Conservation (phyloP, 2,797 vertebrate species). For the Myiotriccus ornatus region DNA sequence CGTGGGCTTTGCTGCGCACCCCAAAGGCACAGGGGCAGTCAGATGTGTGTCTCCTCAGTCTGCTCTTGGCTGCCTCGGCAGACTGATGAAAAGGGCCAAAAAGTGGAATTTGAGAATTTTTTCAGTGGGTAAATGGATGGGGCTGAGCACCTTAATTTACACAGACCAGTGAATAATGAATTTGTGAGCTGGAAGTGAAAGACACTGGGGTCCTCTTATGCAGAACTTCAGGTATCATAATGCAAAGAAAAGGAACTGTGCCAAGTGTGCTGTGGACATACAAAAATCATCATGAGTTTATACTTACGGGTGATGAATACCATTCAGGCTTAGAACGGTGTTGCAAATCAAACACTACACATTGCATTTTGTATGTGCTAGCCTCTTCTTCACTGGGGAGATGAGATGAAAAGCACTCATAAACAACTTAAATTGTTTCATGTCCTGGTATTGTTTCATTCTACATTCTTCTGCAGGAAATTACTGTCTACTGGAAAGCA, state of each 20-base stretch:
- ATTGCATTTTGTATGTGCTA: neutral
- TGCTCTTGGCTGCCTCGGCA: neutral
- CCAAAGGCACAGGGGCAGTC: neutral
- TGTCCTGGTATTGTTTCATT: neutral
- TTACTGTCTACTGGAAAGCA: neutral
- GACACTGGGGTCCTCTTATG: neutral
- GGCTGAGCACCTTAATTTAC: neutral
- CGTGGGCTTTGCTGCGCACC: neutral
- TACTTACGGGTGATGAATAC: neutral
- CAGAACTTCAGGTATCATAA: neutral
- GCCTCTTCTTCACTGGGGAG: neutral
- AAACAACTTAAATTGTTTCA: neutral
- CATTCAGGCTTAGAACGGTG: neutral
- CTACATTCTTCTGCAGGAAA: neutral
- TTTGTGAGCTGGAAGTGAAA: neutral
- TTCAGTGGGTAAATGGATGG: neutral
- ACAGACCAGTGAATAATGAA: neutral
- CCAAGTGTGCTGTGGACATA: neutral
- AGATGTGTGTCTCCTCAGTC: neutral
- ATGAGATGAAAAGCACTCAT: neutral
- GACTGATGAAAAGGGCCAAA: neutral
- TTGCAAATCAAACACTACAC: neutral
- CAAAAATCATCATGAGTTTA: neutral
- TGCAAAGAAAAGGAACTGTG: neutral
- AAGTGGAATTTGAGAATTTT: neutral